Base-by-base conservation (phyloP, 2,888 invertebrate species). In the Apotomis betuletana region DNA sequence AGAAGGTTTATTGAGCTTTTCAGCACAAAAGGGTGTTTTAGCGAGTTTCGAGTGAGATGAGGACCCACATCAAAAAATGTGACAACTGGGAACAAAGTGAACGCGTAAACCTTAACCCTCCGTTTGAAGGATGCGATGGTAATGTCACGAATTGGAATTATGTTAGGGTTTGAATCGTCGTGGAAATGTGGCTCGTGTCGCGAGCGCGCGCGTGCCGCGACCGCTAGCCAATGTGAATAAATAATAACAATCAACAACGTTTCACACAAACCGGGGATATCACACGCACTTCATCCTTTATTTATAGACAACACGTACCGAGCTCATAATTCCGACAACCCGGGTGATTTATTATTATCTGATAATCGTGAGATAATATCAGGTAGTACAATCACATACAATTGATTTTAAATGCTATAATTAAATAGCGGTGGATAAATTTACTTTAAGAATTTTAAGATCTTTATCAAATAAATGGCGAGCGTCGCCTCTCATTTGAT, bases 201-300 rank as follows among this genome's bases (percentile, higher is more conserved):
- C 67, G 61, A 73, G 52, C 58, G 62, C 74, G 79, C 88, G 84
- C 85, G 85, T 85, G 87, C 81, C 80, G 80, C 79, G 81, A 81
- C 81, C 82, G 78, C 80, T 75, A 73, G 77, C 76, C 76, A 80
- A 83, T 79, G 75, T 82, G 80, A 85, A 87, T 85, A 83, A 85
- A 85, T 85, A 86, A 85, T 83, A 85, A 68, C 67, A 74, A 68
- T 67, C 73, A 58, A 74, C 69, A 71, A 60, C 67, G 51, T 70
- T 57, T 73, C 67, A 63, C 67, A 67, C 63, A 70, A 69, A 61
- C 49, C 46, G 58, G 70, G 57, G 36, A 61, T 73, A 69, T 74
- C 73, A 69, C 73, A 73, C 74, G 70, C 73, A 68, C 54, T 68
- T 38, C 67, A 68, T 72, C 55, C 44, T 68, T 68, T 68, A 71